A percentile compares a stretch with the other conserved stretches of the same genome.
These are phyloP conservation scores for Chionis minor DNA, from an alignment of 2,113 vertebrate genomes.

Conservation along the genomic window DNA sequence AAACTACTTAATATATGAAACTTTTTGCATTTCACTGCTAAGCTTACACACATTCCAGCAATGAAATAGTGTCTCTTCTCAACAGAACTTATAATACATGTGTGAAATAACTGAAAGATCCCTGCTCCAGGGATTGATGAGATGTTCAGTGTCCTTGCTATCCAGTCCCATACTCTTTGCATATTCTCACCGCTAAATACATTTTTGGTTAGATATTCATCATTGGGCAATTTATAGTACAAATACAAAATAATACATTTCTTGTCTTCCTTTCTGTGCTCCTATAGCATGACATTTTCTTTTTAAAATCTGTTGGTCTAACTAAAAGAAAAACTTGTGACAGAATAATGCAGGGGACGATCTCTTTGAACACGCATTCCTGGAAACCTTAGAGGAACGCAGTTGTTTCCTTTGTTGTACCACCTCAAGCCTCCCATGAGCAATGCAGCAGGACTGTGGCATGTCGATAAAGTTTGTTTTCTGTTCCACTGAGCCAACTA, in stretches of 20 bases:
- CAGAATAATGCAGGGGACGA: not conserved
- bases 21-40: not conserved
- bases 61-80: not conserved
- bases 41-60: not conserved
- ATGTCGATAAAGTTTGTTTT: not conserved
- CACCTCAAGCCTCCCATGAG: not conserved
- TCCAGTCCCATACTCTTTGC: not conserved
- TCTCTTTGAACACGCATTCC: not conserved
- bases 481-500: not conserved
- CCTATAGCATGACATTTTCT: not conserved
- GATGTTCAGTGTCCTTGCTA: not conserved
- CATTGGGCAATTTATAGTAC: not conserved
- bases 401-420: not conserved
- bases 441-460: fast-evolving
- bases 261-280: not conserved
- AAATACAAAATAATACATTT: not conserved
- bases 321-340: not conserved
- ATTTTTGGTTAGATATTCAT: not conserved
- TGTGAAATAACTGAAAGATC: not conserved
- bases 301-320: not conserved
- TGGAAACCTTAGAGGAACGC: not conserved
- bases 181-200: not conserved
- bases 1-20: not conserved
- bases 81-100: not conserved
- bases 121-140: not conserved